Evolutionary conservation across 2,113 vertebrate species (phyloP).

Genomic region (Chaetodon auriga): DNA sequence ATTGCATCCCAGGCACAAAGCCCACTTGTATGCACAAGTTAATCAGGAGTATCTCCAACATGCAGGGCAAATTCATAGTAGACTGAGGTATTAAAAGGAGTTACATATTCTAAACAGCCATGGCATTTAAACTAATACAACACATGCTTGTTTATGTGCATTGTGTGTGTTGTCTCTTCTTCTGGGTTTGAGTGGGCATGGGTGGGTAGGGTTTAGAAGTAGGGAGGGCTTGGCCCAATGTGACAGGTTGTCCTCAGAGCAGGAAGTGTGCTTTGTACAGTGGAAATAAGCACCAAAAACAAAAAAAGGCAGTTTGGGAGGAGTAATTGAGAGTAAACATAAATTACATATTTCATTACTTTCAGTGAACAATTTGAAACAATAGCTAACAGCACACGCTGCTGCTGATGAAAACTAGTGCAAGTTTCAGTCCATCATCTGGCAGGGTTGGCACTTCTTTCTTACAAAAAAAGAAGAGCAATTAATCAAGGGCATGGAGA

Average conservation of each 20-base stretch:
- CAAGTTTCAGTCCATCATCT: not conserved
- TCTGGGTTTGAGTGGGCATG: not conserved
- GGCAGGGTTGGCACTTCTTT: not conserved
- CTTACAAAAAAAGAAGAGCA: not conserved
- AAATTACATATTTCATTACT: not conserved
- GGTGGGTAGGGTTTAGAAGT: not conserved
- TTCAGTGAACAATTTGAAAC: not conserved
- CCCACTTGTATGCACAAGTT: slow-evolving; percentile 57
- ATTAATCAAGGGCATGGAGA: not conserved
- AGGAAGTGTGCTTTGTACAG: slow-evolving; percentile 70
- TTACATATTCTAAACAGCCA: slow-evolving; percentile 16
- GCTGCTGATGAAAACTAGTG: not conserved
- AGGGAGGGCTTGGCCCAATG: slow-evolving; percentile 47
- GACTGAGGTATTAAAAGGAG: not conserved
- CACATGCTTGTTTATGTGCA: slow-evolving; percentile 8
- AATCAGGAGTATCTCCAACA: slow-evolving; percentile 45
- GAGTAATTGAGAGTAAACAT: not conserved
- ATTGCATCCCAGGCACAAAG: slow-evolving; percentile 23
- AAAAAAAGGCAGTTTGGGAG: slow-evolving; percentile 42
- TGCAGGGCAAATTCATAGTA: slow-evolving; percentile 59
- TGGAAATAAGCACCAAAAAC: slow-evolving; percentile 43
- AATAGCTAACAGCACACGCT: not conserved
- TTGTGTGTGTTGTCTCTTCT: slow-evolving; percentile 24
- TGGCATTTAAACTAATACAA: not conserved
- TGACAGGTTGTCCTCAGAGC: slow-evolving; percentile 31